Evolutionary conservation across 2,888 invertebrate genomes (phyloP).

Genomic region (Diaperis boleti): DNA sequence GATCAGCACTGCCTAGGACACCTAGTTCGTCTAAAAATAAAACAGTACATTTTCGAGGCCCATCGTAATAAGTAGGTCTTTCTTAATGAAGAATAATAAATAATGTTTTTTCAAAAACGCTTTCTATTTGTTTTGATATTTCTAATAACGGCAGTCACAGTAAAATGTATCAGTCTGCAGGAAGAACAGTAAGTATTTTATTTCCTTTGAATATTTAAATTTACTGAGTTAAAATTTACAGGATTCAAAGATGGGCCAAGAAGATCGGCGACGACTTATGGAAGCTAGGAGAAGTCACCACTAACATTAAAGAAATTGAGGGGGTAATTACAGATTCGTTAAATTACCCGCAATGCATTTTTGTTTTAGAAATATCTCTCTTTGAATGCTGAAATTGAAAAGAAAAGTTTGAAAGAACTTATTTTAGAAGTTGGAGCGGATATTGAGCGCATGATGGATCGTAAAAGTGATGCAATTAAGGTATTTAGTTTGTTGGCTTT

Average conservation of each 20-base stretch:
- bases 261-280: conserved; percentile 84
- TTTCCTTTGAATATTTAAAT: neutral
- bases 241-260: conserved; percentile 85
- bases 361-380: conserved; percentile 78
- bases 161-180: conserved; percentile 42
- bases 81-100: conserved; percentile 34
- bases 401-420: conserved; percentile 83
- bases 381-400: conserved; percentile 82
- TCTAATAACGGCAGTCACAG: neutral
- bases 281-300: conserved; percentile 81
- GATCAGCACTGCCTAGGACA: conserved; percentile 32
- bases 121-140: conserved; percentile 15
- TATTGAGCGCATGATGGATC: conserved; percentile 86
- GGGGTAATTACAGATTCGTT: too few relatives aligned
- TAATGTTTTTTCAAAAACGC: conserved; percentile 27
- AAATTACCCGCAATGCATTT: too few relatives aligned
- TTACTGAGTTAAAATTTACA: conserved; percentile 79
- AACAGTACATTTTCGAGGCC: conserved; percentile 37
- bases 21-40: conserved; percentile 39
- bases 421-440: conserved; percentile 84
- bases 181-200: conserved; percentile 54
- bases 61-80: conserved; percentile 34
- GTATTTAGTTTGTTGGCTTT: conserved; percentile 64
- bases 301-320: conserved; percentile 82
- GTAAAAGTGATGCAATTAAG: conserved; percentile 91